These are phyloP conservation scores for Pristionchus entomophagus DNA, from an alignment of 2,888 invertebrate genomes.

Conservation along the genomic window DNA sequence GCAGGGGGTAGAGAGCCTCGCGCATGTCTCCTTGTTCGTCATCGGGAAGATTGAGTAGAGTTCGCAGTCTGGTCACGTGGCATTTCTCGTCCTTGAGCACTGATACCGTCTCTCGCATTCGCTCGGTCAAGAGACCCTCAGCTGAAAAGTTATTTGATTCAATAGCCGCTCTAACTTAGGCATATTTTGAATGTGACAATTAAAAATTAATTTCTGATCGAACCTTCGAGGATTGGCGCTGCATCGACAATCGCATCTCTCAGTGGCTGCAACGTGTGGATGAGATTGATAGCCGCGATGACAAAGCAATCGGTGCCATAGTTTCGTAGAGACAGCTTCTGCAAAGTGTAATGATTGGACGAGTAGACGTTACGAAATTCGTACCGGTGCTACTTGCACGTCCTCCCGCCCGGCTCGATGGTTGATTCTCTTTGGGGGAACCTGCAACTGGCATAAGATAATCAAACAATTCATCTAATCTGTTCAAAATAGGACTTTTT, in stretches of 20 bases:
- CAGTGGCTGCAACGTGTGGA: neutral
- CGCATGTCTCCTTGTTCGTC: neutral
- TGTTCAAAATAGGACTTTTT: too few relatives aligned
- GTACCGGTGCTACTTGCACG: neutral
- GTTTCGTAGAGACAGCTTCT: neutral
- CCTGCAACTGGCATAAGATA: too few relatives aligned
- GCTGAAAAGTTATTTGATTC: too few relatives aligned
- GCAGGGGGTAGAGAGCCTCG: neutral
- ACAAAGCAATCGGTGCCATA: neutral
- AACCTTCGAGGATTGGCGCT: neutral
- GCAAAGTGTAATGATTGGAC: neutral
- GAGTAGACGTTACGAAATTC: neutral
- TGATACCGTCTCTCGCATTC: neutral
- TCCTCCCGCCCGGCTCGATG: too few relatives aligned
- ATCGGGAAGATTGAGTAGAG: neutral
- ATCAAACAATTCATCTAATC: too few relatives aligned
- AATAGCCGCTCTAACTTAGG: too few relatives aligned
- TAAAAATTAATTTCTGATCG: too few relatives aligned
- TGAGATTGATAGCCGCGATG: neutral
- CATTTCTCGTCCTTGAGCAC: neutral
- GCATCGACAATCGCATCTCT: neutral
- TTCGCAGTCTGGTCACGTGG: neutral
- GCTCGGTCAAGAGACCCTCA: neutral
- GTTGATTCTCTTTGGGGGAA: neutral
- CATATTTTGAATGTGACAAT: too few relatives aligned